Evolutionary conservation across 2,797 vertebrate genomes (phyloP), one percentile per base, ranked within the genome.

Genomic region (Chelonia mydas): DNA sequence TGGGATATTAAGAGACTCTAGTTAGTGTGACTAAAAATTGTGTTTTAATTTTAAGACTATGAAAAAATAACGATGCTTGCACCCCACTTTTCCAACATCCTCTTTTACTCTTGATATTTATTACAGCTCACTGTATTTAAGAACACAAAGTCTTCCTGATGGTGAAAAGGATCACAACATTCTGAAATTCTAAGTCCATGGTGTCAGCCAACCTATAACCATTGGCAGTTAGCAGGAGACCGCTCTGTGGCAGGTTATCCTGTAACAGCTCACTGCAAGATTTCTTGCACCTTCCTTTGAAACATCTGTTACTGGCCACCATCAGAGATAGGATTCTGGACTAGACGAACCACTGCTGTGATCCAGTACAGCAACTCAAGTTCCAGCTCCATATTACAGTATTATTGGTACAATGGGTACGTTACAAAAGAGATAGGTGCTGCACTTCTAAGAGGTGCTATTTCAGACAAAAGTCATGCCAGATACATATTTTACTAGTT

Each of bases 141-240:
- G 37, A 81, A 81, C 54, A 74, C 6, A 4, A 87, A 41, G 50
- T 82, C 5, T 65, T 84, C 41, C 45, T 49, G 1, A 47, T 49
- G 61, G 10, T 37, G 25, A 37, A 78, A 72, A n/a, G 50, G 7
- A 3, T 53, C 51, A 31, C 5, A 49, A 3, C 17, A 53, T 25
- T 74, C 37, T 27, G 23, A 74, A 74, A 41, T 81, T 78, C 10
- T 72, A 81, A 49, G 3, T 81, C 83, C 11, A 31, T 21, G 47
- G 5, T 1, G 0, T 2, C 86, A 54, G 17, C 8, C 17, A 51
- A 8, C 49, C 72, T 31, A 15, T 31, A 61, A 55, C 37, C 11
- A 37, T 6, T 54, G 8, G 3, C 12, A 13, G 53, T 76, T 50
- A 65, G 54, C 89, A 83, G 11, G 59, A 77, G 78, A 7, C 0